phyloP scores from a whole-genome alignment of 2,888 invertebrate species.

The Macrophya annulata region DNA sequence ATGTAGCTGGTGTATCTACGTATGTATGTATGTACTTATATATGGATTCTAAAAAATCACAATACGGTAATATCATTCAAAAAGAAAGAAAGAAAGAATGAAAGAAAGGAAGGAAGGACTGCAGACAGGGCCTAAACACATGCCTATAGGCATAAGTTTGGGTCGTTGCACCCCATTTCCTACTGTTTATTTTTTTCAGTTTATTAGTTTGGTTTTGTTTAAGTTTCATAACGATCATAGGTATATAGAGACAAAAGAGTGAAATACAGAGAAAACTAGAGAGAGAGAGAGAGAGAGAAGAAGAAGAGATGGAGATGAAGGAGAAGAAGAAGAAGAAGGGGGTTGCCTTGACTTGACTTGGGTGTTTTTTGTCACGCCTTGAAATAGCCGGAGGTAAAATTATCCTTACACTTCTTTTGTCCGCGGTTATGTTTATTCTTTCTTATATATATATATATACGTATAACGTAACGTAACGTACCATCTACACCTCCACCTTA shows the following conservation, averaged over 20 bases:
- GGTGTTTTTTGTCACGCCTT: conserved; percentile 39
- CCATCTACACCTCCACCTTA: background rate
- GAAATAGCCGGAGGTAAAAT: conserved; percentile 47
- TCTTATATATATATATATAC: background rate
- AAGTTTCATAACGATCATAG: conserved; percentile 41
- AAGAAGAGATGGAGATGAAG: background rate
- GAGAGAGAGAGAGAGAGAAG: background rate
- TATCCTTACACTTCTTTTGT: conserved; percentile 37
- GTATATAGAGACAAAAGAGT: conserved; percentile 51
- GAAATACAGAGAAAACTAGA: background rate
- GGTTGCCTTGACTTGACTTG: background rate
- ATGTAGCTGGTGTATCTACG: background rate
- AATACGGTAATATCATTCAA: background rate
- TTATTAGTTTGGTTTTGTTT: conserved; percentile 54
- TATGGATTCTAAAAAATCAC: background rate
- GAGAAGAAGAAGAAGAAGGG: background rate
- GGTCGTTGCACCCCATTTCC: conserved; percentile 49
- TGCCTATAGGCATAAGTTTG: background rate
- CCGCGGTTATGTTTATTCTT: conserved; percentile 44
- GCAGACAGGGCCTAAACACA: background rate
- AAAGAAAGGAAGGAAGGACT: background rate
- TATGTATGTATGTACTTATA: too few relatives aligned
- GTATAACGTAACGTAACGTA: conserved; percentile 8
- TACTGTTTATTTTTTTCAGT: conserved; percentile 50
- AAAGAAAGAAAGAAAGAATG: background rate